Evolutionary conservation across 1,140 invertebrate species (phyloP).

Genomic region (Cyclargus thomasi): DNA sequence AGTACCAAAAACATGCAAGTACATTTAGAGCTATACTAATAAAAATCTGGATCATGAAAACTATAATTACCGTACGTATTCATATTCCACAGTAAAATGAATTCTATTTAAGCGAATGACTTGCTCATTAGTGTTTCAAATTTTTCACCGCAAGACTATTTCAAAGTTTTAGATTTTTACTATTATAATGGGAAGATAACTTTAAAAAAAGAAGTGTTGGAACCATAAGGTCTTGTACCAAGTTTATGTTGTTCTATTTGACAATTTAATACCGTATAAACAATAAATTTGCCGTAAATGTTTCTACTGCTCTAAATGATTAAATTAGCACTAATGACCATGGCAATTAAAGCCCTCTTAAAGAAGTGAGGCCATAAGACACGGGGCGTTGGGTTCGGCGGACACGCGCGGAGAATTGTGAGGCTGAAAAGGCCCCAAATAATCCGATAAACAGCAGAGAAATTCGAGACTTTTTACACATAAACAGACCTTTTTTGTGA

Average conservation of each 20-base stretch:
- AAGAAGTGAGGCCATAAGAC: not conserved
- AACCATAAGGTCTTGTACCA: too few relatives aligned
- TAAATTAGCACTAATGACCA: slow-evolving; percentile 1
- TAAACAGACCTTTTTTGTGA: too few relatives aligned
- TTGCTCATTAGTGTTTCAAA: not conserved
- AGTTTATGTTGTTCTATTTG: not conserved
- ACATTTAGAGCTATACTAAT: too few relatives aligned
- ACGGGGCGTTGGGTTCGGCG: not conserved
- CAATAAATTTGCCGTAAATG: too few relatives aligned
- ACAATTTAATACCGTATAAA: not conserved
- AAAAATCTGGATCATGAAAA: not conserved
- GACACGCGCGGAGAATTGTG: not conserved
- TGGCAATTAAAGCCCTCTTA: slow-evolving; percentile 2
- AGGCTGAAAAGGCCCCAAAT: not conserved
- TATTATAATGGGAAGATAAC: too few relatives aligned
- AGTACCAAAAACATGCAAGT: too few relatives aligned
- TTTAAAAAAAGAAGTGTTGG: too few relatives aligned
- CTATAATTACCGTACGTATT: not conserved
- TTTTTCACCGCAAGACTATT: not conserved
- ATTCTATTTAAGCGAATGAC: not conserved
- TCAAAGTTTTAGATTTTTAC: too few relatives aligned
- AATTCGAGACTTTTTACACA: not conserved
- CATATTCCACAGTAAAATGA: not conserved
- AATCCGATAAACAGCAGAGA: not conserved
- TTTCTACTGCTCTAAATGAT: not conserved